phyloP scores from a whole-genome alignment of 2,113 vertebrate genomes.

The Actinemys pallida region DNA sequence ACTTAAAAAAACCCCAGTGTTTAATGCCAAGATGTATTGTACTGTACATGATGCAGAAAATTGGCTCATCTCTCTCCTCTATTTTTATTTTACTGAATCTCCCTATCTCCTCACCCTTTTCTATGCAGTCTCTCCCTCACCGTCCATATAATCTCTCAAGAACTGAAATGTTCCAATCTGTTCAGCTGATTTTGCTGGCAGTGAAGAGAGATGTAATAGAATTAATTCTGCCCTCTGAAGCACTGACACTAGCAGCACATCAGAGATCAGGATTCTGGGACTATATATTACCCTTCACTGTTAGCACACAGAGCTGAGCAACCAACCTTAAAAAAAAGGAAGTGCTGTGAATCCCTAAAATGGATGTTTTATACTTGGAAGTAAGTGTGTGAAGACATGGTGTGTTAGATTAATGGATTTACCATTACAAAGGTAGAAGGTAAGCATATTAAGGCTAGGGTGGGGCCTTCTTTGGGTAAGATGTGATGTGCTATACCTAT shows the following conservation, averaged over 20 bases:
- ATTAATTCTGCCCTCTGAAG: slow-evolving; percentile 19
- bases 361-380: neutral
- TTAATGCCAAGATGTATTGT: neutral
- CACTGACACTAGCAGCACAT: neutral
- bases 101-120: neutral
- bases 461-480: neutral
- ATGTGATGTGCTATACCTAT: neutral
- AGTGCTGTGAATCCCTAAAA: neutral
- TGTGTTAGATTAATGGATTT: neutral
- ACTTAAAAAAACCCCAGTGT: neutral
- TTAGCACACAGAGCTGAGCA: neutral
- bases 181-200: neutral
- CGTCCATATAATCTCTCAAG: neutral
- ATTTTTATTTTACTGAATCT: neutral
- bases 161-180: neutral
- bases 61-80: neutral
- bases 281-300: neutral
- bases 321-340: neutral
- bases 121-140: neutral
- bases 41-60: neutral
- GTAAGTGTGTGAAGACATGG: neutral
- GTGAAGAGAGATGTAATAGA: neutral
- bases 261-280: neutral
- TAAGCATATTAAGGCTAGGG: neutral
- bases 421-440: neutral